Percentiles rank a stretch among this genome's conserved stretches.
phyloP scores from a whole-genome alignment of 2,797 vertebrate species.

The Crocidura indochinensis region DNA sequence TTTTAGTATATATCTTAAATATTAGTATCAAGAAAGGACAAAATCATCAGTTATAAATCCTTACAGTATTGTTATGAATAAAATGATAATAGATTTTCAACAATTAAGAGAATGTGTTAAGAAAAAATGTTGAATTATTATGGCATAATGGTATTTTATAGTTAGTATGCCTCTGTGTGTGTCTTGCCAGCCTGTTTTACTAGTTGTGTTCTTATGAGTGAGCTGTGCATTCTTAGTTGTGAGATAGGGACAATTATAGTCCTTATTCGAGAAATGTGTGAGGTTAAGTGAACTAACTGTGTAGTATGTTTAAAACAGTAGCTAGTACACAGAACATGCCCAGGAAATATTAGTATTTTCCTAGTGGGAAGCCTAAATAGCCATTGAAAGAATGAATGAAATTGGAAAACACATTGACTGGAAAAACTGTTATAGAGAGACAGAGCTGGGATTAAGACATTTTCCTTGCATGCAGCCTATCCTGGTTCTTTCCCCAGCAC shows the following conservation, averaged over 20 bases:
- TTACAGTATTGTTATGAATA: constrained; percentile 32
- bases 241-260: constrained; percentile 22
- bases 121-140: neutral
- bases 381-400: constrained; percentile 48
- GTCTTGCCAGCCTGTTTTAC: neutral
- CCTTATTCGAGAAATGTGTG: constrained; percentile 1
- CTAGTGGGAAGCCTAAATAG: neutral
- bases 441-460: no score
- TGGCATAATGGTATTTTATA: neutral
- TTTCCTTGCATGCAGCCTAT: no score
- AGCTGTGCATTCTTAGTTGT: constrained; percentile 27
- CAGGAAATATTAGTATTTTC: constrained; percentile 20
- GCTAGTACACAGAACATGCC: neutral
- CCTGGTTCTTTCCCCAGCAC: no score
- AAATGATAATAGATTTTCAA: constrained; percentile 22
- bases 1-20: constrained; percentile 54
- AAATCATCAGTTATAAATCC: neutral
- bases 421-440: no score
- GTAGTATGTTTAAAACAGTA: constrained; percentile 8
- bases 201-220: neutral
- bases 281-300: constrained; percentile 25
- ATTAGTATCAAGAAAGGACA: constrained; percentile 25
- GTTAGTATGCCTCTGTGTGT: constrained; percentile 1
- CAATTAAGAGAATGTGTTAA: constrained; percentile 2
- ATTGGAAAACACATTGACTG: neutral